Percentiles rank a stretch among this genome's conserved stretches.
Evolutionary conservation across 1,140 invertebrate species (phyloP).

Genomic region (Campoletis sonorensis): DNA sequence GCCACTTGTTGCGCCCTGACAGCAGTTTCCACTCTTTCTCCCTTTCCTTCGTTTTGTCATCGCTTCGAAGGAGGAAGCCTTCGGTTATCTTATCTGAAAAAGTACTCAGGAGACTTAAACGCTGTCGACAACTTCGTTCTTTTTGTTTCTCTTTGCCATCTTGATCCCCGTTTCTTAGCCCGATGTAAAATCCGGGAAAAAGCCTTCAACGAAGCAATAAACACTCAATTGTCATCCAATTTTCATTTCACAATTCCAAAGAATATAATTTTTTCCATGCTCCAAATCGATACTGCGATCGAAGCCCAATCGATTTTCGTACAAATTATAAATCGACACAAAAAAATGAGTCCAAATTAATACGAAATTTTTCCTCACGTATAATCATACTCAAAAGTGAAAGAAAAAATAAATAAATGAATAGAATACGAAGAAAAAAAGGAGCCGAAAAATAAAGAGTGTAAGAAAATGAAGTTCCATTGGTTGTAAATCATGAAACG

Average conservation of each 20-base stretch:
- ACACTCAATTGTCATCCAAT: too few species aligned
- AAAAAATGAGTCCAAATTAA: too few species aligned
- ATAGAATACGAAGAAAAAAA: neutral
- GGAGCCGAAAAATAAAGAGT: neutral
- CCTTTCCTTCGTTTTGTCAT: slow-evolving; percentile 40
- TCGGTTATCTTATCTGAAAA: slow-evolving; percentile 54
- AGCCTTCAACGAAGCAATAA: neutral
- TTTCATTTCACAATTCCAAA: too few species aligned
- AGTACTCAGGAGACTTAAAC: slow-evolving; percentile 44
- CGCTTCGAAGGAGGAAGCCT: slow-evolving; percentile 59
- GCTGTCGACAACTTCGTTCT: neutral
- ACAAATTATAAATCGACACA: too few species aligned
- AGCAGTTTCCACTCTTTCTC: neutral
- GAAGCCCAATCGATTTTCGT: too few species aligned
- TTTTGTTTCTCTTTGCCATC: neutral
- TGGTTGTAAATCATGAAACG: neutral
- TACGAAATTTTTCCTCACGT: too few species aligned
- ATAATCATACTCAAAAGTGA: neutral
- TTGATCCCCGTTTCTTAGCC: neutral
- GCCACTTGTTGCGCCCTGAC: slow-evolving; percentile 71
- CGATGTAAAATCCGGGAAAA: neutral
- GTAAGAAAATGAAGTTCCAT: neutral
- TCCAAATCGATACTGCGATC: too few species aligned
- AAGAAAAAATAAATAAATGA: neutral
- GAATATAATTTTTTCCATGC: too few species aligned